Percentiles rank a stretch among this genome's conserved stretches.
These are phyloP conservation scores for Cyphomyrus plagiostoma DNA, from an alignment of 2,113 vertebrate genomes.

Conservation along the genomic window DNA sequence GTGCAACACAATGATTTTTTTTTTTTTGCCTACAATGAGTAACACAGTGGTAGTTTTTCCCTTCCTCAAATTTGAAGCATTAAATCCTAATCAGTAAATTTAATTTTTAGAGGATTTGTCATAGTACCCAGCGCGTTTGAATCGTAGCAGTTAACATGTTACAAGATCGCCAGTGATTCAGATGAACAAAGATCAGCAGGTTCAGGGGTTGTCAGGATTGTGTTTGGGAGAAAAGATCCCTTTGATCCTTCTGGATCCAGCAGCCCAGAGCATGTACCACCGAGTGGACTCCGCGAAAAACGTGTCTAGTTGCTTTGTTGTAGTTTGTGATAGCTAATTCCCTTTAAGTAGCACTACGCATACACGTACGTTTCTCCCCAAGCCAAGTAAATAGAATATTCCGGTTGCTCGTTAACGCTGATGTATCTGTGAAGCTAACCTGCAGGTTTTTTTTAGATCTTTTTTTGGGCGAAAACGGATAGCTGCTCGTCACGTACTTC, in stretches of 20 bases:
- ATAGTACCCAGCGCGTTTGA: background rate
- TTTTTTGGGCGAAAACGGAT: background rate
- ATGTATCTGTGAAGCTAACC: background rate
- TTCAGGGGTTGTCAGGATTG: background rate
- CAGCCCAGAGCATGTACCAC: conserved; percentile 23
- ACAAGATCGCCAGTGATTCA: background rate
- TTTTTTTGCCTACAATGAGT: background rate
- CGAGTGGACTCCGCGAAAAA: conserved; percentile 30
- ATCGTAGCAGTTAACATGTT: background rate
- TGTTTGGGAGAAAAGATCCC: background rate
- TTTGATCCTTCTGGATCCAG: background rate
- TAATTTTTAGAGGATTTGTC: background rate
- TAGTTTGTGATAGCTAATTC: conserved; percentile 27
- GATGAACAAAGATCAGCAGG: background rate
- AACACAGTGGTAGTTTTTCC: background rate
- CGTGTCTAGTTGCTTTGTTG: conserved; percentile 18
- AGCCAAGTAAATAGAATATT: background rate
- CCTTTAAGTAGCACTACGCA: conserved; percentile 24
- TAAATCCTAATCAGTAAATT: background rate
- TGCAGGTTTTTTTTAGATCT: background rate
- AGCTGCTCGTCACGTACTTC: background rate
- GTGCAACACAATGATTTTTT: background rate
- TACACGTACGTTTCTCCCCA: background rate
- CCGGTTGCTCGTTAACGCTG: background rate
- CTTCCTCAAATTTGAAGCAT: background rate